Evolutionary conservation across 2,888 invertebrate species (phyloP).

Genomic region (Trissolcus brochymenae): DNA sequence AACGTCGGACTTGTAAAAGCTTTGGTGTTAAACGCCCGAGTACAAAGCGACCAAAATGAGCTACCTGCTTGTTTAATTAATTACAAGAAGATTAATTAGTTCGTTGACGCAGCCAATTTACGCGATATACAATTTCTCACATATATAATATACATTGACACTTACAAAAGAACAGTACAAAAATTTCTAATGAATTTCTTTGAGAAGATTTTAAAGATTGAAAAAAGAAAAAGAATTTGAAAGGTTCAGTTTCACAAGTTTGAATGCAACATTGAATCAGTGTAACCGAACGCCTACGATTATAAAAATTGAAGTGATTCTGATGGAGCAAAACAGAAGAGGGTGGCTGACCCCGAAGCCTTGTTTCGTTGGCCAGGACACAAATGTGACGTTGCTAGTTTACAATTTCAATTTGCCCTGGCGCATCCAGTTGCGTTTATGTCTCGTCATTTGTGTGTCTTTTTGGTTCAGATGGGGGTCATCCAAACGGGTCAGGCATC

Average conservation of each 20-base stretch:
- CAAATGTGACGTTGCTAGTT: constrained; percentile 19
- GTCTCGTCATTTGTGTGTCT: constrained; percentile 30
- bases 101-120: too few relatives aligned
- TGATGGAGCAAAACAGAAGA: constrained; percentile 24
- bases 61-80: constrained; percentile 5
- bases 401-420: constrained; percentile 42
- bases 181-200: too few relatives aligned
- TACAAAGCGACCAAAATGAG: constrained; percentile 19
- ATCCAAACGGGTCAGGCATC: constrained; percentile 40
- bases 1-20: constrained; percentile 33
- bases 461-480: constrained; percentile 26
- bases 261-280: too few relatives aligned
- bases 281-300: constrained; percentile 5
- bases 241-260: too few relatives aligned
- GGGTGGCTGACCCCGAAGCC: constrained; percentile 37
- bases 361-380: constrained; percentile 38
- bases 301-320: constrained; percentile 31
- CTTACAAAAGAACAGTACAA: too few relatives aligned
- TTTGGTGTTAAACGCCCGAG: constrained; percentile 22
- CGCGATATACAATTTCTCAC: too few relatives aligned
- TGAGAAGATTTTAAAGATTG: too few relatives aligned
- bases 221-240: too few relatives aligned
- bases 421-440: constrained; percentile 22
- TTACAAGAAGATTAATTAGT: too few relatives aligned
- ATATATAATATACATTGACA: too few relatives aligned